Evolutionary conservation across 2,113 vertebrate genomes (phyloP).

Genomic region (Trochalopteron elliotii): DNA sequence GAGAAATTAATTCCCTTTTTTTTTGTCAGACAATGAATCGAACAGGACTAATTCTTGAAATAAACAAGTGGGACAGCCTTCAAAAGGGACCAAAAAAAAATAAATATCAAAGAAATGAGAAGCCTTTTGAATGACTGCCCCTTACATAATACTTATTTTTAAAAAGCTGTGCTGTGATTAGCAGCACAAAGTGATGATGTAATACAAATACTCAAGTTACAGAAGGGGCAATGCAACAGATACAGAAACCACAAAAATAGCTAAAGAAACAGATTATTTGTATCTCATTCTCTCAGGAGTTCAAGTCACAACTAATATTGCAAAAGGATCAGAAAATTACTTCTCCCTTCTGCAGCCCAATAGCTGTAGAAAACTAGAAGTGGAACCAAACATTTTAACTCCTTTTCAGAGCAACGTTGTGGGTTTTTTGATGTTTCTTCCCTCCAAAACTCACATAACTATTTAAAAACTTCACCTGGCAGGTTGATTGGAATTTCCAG

Average conservation of each 20-base stretch:
- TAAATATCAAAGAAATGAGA: not conserved
- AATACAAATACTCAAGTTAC: not conserved
- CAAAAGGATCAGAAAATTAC: not conserved
- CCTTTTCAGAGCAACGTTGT: not conserved
- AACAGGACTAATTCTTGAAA: not conserved
- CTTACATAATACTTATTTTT: not conserved
- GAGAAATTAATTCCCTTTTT: not conserved
- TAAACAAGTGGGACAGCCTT: not conserved
- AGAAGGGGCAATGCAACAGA: not conserved
- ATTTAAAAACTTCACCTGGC: not conserved
- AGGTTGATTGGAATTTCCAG: not conserved
- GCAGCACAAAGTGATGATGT: not conserved
- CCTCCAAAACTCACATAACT: not conserved
- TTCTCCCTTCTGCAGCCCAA: not conserved
- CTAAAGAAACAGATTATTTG: not conserved
- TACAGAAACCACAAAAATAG: not conserved
- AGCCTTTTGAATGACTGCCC: not conserved
- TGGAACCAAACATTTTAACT: not conserved
- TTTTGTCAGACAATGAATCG: not conserved
- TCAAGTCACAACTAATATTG: not conserved
- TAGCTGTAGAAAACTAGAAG: not conserved
- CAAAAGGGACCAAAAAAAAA: not conserved
- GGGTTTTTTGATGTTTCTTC: not conserved
- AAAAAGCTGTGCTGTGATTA: not conserved
- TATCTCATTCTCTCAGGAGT: not conserved